These are phyloP conservation scores for Serilophus lunatus DNA, from an alignment of 2,113 vertebrate species.

Conservation along the genomic window DNA sequence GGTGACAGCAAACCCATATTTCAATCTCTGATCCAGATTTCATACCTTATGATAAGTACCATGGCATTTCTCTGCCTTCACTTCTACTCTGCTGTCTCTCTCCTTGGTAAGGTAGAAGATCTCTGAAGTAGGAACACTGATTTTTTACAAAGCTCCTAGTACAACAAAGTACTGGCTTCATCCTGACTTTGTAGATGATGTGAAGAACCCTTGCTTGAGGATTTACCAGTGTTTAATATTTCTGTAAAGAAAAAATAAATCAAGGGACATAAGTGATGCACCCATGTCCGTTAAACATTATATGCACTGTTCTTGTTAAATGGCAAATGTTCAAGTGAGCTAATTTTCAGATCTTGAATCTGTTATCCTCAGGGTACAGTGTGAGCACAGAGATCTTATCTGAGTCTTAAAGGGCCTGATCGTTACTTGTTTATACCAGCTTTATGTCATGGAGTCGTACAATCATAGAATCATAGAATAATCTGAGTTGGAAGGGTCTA, in stretches of 20 bases:
- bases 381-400: not conserved
- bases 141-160: not conserved
- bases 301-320: not conserved
- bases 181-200: not conserved
- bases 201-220: not conserved
- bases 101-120: not conserved
- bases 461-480: not conserved
- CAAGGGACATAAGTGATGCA: not conserved
- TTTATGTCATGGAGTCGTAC: not conserved
- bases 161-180: not conserved
- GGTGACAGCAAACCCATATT: not conserved
- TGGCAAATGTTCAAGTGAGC: not conserved
- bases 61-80: not conserved
- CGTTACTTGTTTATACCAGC: not conserved
- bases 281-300: not conserved
- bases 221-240: not conserved
- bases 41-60: not conserved
- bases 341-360: not conserved
- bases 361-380: not conserved
- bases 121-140: not conserved
- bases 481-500: not conserved
- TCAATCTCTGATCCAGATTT: not conserved
- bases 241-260: not conserved
- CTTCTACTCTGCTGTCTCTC: not conserved
- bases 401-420: not conserved